Evolutionary conservation across 2,797 vertebrate genomes (phyloP).

Genomic region (Sebastes miniatus): DNA sequence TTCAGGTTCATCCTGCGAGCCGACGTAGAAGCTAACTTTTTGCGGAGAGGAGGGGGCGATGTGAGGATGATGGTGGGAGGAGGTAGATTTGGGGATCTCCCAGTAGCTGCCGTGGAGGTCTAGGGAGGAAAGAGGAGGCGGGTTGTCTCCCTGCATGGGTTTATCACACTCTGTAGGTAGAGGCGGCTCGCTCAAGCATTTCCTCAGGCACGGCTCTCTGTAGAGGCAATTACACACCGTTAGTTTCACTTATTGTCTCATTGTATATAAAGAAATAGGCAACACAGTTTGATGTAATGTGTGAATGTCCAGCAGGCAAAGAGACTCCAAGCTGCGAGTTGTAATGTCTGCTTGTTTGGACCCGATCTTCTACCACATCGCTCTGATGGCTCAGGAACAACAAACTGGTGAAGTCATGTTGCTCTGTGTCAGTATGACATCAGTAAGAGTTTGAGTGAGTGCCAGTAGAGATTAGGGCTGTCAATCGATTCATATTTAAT

Average conservation of each 20-base stretch:
- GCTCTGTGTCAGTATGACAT: too few relatives aligned
- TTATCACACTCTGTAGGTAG: constrained; percentile 29
- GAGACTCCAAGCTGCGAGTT: too few relatives aligned
- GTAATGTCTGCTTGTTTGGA: too few relatives aligned
- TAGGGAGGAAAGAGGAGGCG: constrained; percentile 68
- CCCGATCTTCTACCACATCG: too few relatives aligned
- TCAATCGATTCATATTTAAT: too few relatives aligned
- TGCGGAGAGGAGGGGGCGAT: constrained; percentile 28
- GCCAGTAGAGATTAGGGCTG: too few relatives aligned
- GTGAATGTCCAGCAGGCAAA: too few relatives aligned
- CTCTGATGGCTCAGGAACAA: too few relatives aligned
- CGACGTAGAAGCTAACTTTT: constrained; percentile 69
- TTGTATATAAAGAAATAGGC: too few relatives aligned
- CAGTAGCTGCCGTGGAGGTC: constrained; percentile 81
- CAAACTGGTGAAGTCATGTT: too few relatives aligned
- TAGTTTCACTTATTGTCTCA: fast-evolving
- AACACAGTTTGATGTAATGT: too few relatives aligned
- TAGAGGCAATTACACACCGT: neutral
- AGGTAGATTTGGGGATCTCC: constrained; percentile 69
- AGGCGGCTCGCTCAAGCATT: constrained; percentile 75
- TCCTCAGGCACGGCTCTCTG: constrained; percentile 78
- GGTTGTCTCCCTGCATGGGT: constrained; percentile 54
- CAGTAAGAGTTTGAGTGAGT: too few relatives aligned
- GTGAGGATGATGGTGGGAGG: constrained; percentile 23
- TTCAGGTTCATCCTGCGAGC: constrained; percentile 47